A percentile compares a stretch with the other conserved stretches of the same genome.
Conservation (phyloP, 2,888 invertebrate genomes). For the Nyleta sp. region DNA sequence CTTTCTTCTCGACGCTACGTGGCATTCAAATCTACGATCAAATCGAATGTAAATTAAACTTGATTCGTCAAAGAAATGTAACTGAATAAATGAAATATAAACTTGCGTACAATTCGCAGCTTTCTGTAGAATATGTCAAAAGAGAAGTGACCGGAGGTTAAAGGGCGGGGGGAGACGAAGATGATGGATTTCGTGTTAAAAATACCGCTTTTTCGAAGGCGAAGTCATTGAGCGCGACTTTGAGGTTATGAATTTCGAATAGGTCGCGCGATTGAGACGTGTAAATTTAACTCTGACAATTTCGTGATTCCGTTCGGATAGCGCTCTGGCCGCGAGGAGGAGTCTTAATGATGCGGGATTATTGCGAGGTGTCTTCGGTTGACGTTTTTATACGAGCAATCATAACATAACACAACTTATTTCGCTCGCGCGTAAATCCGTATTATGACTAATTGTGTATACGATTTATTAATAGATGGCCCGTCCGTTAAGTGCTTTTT, state of each 20-base stretch:
- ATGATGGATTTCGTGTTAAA: constrained; percentile 36
- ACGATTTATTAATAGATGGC: constrained; percentile 7
- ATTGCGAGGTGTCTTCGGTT: constrained; percentile 21
- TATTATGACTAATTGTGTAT: neutral
- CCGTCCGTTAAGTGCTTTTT: no score
- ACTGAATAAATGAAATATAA: no score
- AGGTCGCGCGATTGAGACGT: constrained; percentile 44
- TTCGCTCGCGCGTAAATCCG: neutral
- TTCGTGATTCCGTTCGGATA: constrained; percentile 41
- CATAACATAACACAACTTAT: neutral
- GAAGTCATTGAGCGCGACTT: constrained; percentile 37
- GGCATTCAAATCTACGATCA: no score
- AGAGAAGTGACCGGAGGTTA: no score
- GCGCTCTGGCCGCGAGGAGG: constrained; percentile 23
- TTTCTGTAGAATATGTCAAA: no score
- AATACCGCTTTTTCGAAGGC: constrained; percentile 40
- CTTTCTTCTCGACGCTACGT: no score
- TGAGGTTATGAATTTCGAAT: constrained; percentile 50
- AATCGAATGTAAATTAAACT: no score
- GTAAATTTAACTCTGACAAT: constrained; percentile 58
- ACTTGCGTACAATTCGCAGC: no score
- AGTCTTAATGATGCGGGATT: constrained; percentile 47
- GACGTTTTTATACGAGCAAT: constrained; percentile 11
- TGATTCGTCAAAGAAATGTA: no score
- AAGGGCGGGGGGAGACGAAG: neutral